These are phyloP conservation scores for Caenorhabditis brenneri DNA, from an alignment of 1,140 invertebrate species.

Conservation along the genomic window DNA sequence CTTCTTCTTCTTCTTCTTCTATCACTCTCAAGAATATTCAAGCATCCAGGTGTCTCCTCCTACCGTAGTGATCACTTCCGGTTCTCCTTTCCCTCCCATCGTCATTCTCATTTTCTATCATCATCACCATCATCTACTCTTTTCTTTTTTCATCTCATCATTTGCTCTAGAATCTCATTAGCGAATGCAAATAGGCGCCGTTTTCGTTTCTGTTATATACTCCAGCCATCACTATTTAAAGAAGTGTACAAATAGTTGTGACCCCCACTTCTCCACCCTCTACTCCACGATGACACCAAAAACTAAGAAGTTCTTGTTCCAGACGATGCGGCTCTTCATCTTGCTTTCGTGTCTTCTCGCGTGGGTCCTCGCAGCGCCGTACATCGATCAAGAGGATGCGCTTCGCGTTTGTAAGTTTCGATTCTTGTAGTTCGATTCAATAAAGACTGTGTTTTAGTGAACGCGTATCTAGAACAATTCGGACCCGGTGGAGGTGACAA, in stretches of 20 bases:
- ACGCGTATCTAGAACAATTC: constrained; percentile 18
- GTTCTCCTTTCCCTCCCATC: background rate
- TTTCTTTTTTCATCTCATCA: background rate
- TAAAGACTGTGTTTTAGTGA: background rate
- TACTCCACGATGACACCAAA: background rate
- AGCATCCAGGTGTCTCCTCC: too few relatives aligned
- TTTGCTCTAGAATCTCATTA: constrained; percentile 8
- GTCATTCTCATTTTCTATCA: background rate
- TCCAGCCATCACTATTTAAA: too few relatives aligned
- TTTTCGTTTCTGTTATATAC: too few relatives aligned
- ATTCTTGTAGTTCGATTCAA: background rate
- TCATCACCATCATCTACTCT: background rate
- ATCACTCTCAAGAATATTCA: too few relatives aligned
- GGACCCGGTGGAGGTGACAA: background rate
- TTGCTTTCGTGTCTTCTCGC: constrained; percentile 40
- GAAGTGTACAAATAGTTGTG: too few relatives aligned
- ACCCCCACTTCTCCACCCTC: background rate
- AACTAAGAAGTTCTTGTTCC: background rate
- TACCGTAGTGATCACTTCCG: constrained; percentile 27
- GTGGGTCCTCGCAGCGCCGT: constrained; percentile 33
- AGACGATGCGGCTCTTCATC: constrained; percentile 37
- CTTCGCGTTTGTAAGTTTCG: constrained; percentile 19
- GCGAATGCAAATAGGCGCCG: background rate
- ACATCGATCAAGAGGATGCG: constrained; percentile 36
- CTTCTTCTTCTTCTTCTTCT: too few relatives aligned